Percentiles rank a stretch among this genome's conserved stretches.
Conservation (phyloP, 2,797 vertebrate genomes). For the Rhodeus uyekii region DNA sequence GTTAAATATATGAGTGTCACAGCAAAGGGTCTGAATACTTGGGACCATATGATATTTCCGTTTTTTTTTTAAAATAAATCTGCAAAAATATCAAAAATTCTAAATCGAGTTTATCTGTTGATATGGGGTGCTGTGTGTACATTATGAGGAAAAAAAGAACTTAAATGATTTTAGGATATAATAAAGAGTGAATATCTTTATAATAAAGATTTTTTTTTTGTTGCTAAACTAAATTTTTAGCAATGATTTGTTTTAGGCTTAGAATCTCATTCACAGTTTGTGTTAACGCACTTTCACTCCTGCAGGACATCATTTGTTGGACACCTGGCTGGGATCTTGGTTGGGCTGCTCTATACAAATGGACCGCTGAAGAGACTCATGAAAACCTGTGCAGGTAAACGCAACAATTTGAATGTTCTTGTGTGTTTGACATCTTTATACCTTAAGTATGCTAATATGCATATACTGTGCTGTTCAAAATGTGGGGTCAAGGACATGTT, state of each 20-base stretch:
- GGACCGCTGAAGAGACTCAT: constrained; percentile 87
- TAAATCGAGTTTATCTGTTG: too few relatives aligned
- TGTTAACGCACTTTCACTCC: constrained; percentile 16
- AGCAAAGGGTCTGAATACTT: too few relatives aligned
- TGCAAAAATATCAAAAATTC: too few relatives aligned
- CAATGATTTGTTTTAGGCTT: not conserved
- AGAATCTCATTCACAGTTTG: not conserved
- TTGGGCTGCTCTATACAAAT: constrained; percentile 87
- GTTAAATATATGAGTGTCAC: too few relatives aligned
- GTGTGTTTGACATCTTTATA: not conserved
- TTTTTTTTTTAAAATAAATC: too few relatives aligned
- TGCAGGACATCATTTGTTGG: constrained; percentile 89
- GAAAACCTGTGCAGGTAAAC: constrained; percentile 82
- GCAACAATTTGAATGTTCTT: not conserved
- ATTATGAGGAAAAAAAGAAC: too few relatives aligned
- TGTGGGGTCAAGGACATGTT: not conserved
- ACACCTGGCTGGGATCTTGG: constrained; percentile 92
- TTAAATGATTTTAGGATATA: too few relatives aligned
- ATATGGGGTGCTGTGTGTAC: too few relatives aligned
- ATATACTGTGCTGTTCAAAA: not conserved
- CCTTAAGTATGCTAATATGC: not conserved
- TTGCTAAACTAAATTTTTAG: not conserved
- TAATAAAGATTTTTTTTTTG: too few relatives aligned
- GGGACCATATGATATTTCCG: too few relatives aligned
- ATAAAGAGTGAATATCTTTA: too few relatives aligned